These are phyloP conservation scores for Schizothorax lantsangensis DNA, from an alignment of 2,797 vertebrate genomes.

Conservation along the genomic window DNA sequence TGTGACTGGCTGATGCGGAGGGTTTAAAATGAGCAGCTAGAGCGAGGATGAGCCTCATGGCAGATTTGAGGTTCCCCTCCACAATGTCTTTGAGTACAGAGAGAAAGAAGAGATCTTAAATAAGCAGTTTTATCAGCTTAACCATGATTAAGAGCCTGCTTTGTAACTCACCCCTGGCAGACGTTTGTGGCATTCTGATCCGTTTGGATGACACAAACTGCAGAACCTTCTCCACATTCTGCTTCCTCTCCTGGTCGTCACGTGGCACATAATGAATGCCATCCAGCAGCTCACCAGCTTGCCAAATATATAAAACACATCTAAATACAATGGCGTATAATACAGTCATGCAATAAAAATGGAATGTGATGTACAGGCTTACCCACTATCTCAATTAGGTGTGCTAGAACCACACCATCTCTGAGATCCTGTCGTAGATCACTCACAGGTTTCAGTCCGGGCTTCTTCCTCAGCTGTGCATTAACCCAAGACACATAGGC, in stretches of 20 bases:
- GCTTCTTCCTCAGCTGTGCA: conserved; percentile 92
- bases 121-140: conserved; percentile 13
- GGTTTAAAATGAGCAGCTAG: conserved; percentile 98
- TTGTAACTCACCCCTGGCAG: conserved; percentile 84
- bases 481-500: conserved; percentile 98
- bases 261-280: conserved; percentile 81
- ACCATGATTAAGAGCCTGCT: conserved; percentile 2
- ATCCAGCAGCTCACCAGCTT: conserved; percentile 91
- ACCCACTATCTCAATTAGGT: conserved; percentile 97
- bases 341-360: neutral
- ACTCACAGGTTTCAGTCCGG: conserved; percentile 81
- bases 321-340: neutral
- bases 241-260: conserved; percentile 89
- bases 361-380: conserved; percentile 64
- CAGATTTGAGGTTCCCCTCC: conserved; percentile 94
- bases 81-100: conserved; percentile 86
- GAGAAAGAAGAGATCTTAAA: conserved; percentile 12
- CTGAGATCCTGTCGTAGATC: conserved; percentile 91
- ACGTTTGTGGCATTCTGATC: conserved; percentile 96
- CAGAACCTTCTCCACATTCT: conserved; percentile 93
- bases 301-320: conserved; percentile 16
- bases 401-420: conserved; percentile 89
- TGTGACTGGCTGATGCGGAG: conserved; percentile 77
- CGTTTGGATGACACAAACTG: conserved; percentile 92
- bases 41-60: conserved; percentile 94